Base-by-base conservation (phyloP, 1,140 invertebrate species). In the Dryas iulia region DNA sequence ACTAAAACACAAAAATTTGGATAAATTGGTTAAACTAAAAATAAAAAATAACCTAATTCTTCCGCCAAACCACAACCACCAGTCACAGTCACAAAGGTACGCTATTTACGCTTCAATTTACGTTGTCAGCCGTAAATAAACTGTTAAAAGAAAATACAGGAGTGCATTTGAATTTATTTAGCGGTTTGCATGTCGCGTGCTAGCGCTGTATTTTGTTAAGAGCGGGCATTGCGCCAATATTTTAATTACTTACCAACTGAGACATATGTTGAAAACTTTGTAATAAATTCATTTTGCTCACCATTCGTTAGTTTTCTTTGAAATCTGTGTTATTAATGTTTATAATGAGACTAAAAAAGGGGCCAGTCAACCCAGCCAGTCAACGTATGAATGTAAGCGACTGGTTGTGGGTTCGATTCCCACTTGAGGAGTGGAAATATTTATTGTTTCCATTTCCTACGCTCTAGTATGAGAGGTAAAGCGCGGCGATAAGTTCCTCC, bases 41-140 rank as follows among this genome's bases (percentile, higher is more conserved):
- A n/a, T n/a, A n/a, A n/a, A 39, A 6, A 39, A 14, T 47, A 47
- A 47, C 18, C 39, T 47, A 47, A 47, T 18, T 47, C 18, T 47
- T 39, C 2, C 5, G 35, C n/a, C n/a, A 18, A 14, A 39, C 35
- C 35, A 39, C 35, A 7, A 8, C 14, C 18, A 21, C 18, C 14
- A 47, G 8, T 47, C 39, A 47, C 7, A 21, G 39, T 21, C 39
- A 47, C 39, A 60, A 60, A 66, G 47, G 26, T 25, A 25, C 56
- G 54, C 58, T 53, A 54, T 67, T 67, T 67, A 68, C 58, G 60
- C 66, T 59, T 59, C 66, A 68, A 59, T 68, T 68, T 68, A 68
- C 60, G 66, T 68, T 68, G 66, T 24, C 66, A 60, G 58, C 66
- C 58, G 66, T 68, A 68, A 68, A 68, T 68, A 59, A 68, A 59